Base-by-base conservation (phyloP, 2,888 invertebrate genomes). In the Drosophila crucigera region DNA sequence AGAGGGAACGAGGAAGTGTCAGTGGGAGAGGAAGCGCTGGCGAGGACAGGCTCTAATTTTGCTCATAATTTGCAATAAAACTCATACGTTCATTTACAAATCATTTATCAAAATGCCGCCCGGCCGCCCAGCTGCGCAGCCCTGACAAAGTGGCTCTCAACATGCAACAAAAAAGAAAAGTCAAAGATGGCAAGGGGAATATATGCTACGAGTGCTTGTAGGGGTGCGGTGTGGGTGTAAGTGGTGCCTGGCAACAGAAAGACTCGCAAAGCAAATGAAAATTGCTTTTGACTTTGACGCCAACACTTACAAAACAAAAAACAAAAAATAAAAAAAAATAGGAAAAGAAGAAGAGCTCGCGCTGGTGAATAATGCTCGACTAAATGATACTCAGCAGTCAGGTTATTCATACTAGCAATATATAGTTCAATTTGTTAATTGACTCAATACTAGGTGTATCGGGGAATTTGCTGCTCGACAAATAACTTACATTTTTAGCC, bases 51-150 rank as follows among this genome's bases (percentile, higher is more conserved):
- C 59, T 73, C 62, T 71, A 73, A 84, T 83, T 79, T 75, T 65
- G 31, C 78, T 77, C 71, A 71, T 81, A 81, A 84, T 84, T 86
- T 84, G 73, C 84, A 59, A 89, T 68, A 72, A 86, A 84, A 76
- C 75, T 78, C 84, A 84, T 76, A 84, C 76, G 55, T 87, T 87
- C 73, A 84, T 87, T 84, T 84, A 76, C 89, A 89, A 84, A 87
- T 82, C 84, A 87, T 84, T 84, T 87, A 84, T 84, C 87, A 89
- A 78, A 86, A 37, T 65, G 65, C 33, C 68, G 47, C 43, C 59
- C 41, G 37, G 37, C 31, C n/a, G 16, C 33, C 33, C 33, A 3
- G 55, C 31, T 64, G 47, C 47, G 52, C 49, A 39, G 37, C 28
- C 19, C 59, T 43, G 56, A 59, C 76, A 75, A 61, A 69, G 41